These are phyloP conservation scores for Cyphomyrus plagiostoma DNA, from an alignment of 2,113 vertebrate genomes.

Conservation along the genomic window DNA sequence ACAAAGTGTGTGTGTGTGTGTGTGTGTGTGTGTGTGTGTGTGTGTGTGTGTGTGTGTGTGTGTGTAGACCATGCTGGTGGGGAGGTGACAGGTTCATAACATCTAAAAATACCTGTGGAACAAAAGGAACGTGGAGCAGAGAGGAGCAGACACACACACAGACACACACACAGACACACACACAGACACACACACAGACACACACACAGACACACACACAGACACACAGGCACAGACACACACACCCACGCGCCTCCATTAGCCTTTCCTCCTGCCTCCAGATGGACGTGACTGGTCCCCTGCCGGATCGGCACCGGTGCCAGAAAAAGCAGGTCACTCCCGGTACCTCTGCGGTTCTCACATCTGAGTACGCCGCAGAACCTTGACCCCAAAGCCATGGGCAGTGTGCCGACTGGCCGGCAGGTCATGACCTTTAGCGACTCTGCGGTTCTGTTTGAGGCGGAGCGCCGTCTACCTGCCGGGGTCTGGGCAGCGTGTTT, in stretches of 20 bases:
- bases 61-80: neutral
- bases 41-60: slow-evolving; percentile 2
- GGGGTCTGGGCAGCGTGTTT: neutral
- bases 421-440: neutral
- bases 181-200: too few relatives aligned
- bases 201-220: too few relatives aligned
- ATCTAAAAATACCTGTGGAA: neutral
- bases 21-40: slow-evolving; percentile 19
- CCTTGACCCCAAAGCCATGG: neutral
- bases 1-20: slow-evolving; percentile 18
- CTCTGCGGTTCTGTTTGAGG: neutral
- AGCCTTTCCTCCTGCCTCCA: neutral
- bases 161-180: neutral
- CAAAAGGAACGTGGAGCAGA: neutral
- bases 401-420: neutral
- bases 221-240: neutral
- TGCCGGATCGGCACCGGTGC: neutral
- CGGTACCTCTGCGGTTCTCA: neutral
- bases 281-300: neutral
- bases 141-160: neutral
- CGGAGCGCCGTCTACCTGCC: neutral
- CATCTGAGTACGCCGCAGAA: neutral
- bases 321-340: neutral
- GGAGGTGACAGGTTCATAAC: neutral
- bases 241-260: neutral